phyloP scores from a whole-genome alignment of 2,888 invertebrate genomes.

The Dicyrtoma fusca region DNA sequence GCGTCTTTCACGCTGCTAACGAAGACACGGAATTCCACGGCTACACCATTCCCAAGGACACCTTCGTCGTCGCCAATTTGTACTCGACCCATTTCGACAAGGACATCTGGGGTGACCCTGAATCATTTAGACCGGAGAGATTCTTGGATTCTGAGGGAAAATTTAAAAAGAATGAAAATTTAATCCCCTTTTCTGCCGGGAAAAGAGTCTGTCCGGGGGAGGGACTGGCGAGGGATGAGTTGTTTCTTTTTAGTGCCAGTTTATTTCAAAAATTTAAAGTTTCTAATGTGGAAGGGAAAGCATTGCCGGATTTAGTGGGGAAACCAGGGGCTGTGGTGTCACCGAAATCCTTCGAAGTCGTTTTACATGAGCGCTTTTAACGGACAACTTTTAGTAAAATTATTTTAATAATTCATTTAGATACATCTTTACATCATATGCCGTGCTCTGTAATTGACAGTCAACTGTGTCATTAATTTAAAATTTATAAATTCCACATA shows the following conservation, averaged over 20 bases:
- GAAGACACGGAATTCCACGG: conserved; percentile 39
- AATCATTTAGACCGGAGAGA: conserved; percentile 44
- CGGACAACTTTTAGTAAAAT: too few relatives aligned
- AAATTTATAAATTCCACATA: too few relatives aligned
- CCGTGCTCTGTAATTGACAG: too few relatives aligned
- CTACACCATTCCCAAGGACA: conserved; percentile 44
- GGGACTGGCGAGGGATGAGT: conserved; percentile 45
- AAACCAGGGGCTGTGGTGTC: conserved; percentile 26
- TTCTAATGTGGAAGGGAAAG: conserved; percentile 15
- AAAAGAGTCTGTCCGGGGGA: conserved; percentile 40
- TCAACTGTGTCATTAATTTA: too few relatives aligned
- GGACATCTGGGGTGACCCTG: conserved; percentile 46
- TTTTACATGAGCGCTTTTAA: conserved; percentile 28
- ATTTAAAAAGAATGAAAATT: conserved; percentile 35
- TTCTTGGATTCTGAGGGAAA: conserved; percentile 37
- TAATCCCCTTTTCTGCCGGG: conserved; percentile 39
- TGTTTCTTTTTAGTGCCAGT: conserved; percentile 41
- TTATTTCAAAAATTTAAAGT: conserved; percentile 47
- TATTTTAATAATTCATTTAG: too few relatives aligned
- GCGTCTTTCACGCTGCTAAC: conserved; percentile 36
- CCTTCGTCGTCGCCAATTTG: conserved; percentile 41
- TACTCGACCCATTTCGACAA: conserved; percentile 40
- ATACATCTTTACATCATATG: too few relatives aligned
- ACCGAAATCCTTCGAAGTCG: conserved; percentile 43
- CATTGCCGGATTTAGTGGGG: conserved; percentile 28